phyloP scores from a whole-genome alignment of 2,888 invertebrate genomes.

The Nomada fucata region DNA sequence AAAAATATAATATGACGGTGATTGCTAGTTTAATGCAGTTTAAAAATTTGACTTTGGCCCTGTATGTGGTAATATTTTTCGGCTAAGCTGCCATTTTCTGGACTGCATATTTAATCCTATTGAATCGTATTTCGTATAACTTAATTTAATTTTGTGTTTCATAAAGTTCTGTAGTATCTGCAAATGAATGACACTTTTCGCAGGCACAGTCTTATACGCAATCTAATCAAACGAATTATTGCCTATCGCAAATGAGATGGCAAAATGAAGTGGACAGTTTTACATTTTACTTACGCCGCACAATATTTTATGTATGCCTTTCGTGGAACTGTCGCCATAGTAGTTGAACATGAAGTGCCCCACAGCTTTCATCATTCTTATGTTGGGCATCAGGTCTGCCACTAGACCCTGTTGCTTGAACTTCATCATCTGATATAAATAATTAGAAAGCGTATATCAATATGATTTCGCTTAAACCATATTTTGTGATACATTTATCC shows the following conservation, averaged over 20 bases:
- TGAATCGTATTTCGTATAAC: background rate
- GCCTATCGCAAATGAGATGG: too few species aligned
- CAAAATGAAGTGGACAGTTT: background rate
- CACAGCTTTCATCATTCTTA: slow-evolving; percentile 90
- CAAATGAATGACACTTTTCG: background rate
- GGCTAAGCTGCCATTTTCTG: too few species aligned
- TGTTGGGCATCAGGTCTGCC: slow-evolving; percentile 93
- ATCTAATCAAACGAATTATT: too few species aligned
- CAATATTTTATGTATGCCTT: slow-evolving; percentile 82
- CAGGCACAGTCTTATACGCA: too few species aligned
- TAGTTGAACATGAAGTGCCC: slow-evolving; percentile 94
- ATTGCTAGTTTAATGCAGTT: too few species aligned
- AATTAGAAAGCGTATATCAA: background rate
- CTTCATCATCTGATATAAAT: slow-evolving; percentile 85
- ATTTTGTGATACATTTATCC: too few species aligned
- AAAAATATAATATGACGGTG: too few species aligned
- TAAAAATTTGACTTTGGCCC: too few species aligned
- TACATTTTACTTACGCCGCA: slow-evolving; percentile 78
- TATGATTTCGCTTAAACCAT: background rate
- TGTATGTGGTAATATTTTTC: too few species aligned
- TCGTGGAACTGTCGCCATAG: slow-evolving; percentile 84
- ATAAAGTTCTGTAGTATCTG: background rate
- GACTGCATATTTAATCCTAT: background rate
- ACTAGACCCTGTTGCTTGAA: slow-evolving; percentile 89
- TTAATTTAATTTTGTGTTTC: background rate